Evolutionary conservation across 2,888 invertebrate species (phyloP).

Genomic region (Nemotelus pantherinus): DNA sequence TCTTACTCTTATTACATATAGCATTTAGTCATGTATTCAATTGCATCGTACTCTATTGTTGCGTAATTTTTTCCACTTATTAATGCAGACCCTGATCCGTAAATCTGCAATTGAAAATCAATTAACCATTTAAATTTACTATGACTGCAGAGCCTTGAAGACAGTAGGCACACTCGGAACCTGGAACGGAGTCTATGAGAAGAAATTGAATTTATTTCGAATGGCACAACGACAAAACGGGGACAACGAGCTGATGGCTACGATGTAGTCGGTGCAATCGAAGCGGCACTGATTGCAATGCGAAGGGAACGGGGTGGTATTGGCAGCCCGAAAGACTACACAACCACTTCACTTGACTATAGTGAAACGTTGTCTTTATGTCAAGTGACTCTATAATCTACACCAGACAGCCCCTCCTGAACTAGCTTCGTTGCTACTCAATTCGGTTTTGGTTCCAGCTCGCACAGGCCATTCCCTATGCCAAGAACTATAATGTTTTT

Average conservation of each 20-base stretch:
- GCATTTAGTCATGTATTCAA: conserved; percentile 14
- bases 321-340: conserved; percentile 24
- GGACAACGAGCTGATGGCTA: background rate
- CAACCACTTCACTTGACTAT: conserved; percentile 43
- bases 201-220: conserved; percentile 39
- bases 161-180: background rate
- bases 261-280: background rate
- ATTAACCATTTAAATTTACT: conserved; percentile 46
- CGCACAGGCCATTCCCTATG: conserved; percentile 5
- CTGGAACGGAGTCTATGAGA: conserved; percentile 2
- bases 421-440: background rate
- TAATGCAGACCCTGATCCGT: conserved; percentile 3
- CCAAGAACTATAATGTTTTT: conserved; percentile 39
- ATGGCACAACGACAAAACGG: background rate
- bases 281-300: conserved; percentile 35
- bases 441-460: background rate
- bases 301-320: background rate
- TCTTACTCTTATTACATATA: conserved; percentile 26
- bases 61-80: background rate
- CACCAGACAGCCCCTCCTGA: conserved; percentile 6
- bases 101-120: conserved; percentile 42
- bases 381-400: conserved; percentile 41
- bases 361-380: conserved; percentile 46
- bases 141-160: conserved; percentile 50
- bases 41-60: background rate